Evolutionary conservation across 2,113 vertebrate species (phyloP).

Genomic region (Mobula hypostoma): DNA sequence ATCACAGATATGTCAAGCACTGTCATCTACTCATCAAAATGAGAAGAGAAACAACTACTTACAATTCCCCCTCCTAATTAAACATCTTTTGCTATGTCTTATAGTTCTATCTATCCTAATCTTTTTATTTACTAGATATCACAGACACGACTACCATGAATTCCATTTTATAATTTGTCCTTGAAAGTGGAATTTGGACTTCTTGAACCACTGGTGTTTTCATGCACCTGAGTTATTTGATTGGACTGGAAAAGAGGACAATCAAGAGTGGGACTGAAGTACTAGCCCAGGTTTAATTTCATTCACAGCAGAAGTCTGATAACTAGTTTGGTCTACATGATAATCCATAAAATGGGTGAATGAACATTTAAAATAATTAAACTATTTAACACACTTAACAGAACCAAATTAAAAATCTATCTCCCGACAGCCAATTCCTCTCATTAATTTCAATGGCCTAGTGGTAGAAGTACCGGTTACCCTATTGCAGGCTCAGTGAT

Average conservation of each 20-base stretch:
- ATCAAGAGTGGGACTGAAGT: not conserved
- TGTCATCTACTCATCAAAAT: not conserved
- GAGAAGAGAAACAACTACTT: not conserved
- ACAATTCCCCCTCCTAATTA: not conserved
- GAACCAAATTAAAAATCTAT: no score
- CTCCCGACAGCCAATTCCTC: no score
- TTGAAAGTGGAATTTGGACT: not conserved
- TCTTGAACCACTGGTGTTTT: not conserved
- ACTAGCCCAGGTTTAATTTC: not conserved
- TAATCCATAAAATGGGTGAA: not conserved
- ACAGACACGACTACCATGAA: not conserved
- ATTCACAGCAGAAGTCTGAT: not conserved
- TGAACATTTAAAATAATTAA: no score
- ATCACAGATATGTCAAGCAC: not conserved
- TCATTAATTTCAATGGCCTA: no score
- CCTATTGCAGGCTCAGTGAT: no score
- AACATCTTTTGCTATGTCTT: not conserved
- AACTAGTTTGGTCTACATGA: not conserved
- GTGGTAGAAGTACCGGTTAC: no score
- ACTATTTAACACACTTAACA: no score
- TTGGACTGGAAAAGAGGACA: not conserved
- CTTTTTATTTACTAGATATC: no score
- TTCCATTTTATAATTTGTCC: not conserved
- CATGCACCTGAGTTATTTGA: not conserved
- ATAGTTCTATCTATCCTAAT: not conserved